These are phyloP conservation scores for Phrynocephalus versicolor DNA, from an alignment of 2,113 vertebrate genomes.

Conservation along the genomic window DNA sequence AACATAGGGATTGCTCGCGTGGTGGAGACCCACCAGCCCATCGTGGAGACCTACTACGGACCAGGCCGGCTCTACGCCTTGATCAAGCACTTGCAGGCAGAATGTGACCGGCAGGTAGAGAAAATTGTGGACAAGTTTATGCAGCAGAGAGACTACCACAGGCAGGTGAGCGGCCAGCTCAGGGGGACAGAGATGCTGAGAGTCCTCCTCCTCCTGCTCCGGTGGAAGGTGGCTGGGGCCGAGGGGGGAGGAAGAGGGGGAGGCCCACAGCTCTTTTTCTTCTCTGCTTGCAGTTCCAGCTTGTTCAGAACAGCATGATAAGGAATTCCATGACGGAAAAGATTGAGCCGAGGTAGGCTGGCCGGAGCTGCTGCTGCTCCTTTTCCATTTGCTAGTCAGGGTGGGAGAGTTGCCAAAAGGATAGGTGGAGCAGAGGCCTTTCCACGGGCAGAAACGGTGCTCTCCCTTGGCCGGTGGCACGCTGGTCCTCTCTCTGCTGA, in stretches of 20 bases:
- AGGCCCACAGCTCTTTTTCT: conserved; percentile 5
- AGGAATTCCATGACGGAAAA: conserved; percentile 85
- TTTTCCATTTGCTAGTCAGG: background rate
- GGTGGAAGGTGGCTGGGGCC: accelerated
- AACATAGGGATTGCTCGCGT: conserved; percentile 90
- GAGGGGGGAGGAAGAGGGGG: background rate
- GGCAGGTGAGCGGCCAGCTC: conserved; percentile 78
- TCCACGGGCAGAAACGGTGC: background rate
- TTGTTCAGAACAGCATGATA: conserved; percentile 93
- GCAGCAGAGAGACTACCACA: conserved; percentile 90
- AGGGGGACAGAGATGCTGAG: no score
- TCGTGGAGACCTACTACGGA: conserved; percentile 97
- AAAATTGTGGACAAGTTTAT: conserved; percentile 95
- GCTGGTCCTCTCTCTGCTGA: background rate
- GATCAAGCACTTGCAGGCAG: conserved; percentile 92
- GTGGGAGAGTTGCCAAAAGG: background rate
- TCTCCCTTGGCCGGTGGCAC: no score
- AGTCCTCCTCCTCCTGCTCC: background rate
- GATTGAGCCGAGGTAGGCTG: conserved; percentile 89
- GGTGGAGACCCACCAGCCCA: conserved; percentile 96
- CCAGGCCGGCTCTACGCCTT: conserved; percentile 91
- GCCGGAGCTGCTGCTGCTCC: conserved; percentile 1
- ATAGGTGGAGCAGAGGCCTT: no score
- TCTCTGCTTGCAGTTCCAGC: conserved; percentile 86
- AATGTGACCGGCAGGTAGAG: conserved; percentile 92